Base-by-base conservation (phyloP, 2,113 vertebrate genomes). In the Herpailurus yagouaroundi region DNA sequence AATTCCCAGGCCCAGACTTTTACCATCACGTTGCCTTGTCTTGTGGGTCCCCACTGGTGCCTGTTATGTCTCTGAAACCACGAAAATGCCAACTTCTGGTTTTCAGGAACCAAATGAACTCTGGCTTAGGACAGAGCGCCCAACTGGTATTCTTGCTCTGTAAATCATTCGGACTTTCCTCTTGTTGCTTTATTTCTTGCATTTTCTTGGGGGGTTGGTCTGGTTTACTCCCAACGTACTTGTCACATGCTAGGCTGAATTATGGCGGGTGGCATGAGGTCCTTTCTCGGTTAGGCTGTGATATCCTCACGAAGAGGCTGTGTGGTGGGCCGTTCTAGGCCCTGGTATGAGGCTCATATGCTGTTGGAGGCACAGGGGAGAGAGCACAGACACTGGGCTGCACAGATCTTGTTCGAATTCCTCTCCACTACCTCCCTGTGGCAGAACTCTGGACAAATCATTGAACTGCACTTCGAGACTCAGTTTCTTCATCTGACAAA, bases 181-280 rank as follows among this genome's bases (percentile, higher is more conserved):
- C 89, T 36, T 19, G 60, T 77, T 90, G 31, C 50, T 95, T 74
- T 93, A 83, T 79, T 79, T 74, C 79, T 74, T 74, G 2, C 21
- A 9, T 60, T 60, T 60, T 60, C 57, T 60, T 60, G 19, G 86
- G 18, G 63, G 55, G 31, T 27, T 52, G 11, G 18, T 85, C 57
- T 79, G 33, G 31, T 76, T 94, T 92, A 90, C 77, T 94, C 52
- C 74, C 92, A 23, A 95, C 86, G 29, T 23, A 4, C 52, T 66
- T 77, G 80, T 90, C 91, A 92, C 68, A n/a, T 41, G 89, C 45
- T 66, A 82, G 71, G 69, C 52, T 52, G 84, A 95, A 77, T 95
- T 89, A 83, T 8, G 25, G n/a, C 76, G 80, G 68, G 84, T 69
- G 89, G 33, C 52, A 48, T 23, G 80, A 90, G 66, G 92, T 73